Evolutionary conservation across 2,113 vertebrate genomes (phyloP), one percentile per base, ranked within the genome.

Genomic region (Barnardius zonarius): DNA sequence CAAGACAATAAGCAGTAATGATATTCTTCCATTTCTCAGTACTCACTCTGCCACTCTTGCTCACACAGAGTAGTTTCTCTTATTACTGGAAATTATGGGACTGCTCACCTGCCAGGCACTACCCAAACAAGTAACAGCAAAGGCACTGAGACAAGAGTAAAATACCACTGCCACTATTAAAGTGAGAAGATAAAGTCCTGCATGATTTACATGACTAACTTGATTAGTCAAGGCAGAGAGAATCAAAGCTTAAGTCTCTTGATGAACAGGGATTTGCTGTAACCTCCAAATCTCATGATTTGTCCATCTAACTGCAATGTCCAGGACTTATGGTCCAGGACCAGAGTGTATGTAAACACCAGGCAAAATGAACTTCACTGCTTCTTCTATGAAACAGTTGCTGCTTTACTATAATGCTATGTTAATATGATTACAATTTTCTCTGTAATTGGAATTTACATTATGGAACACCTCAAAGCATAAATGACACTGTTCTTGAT

Each of bases 401-500:
- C 41, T 78, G 31, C 59, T 90, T 81, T 48, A 59, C 28, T 87
- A 44, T 83, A 94, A 74, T 39, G 10, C 14, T 88, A 33, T 83
- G 75, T n/a, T 86, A 91, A 94, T 55, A 24, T 55, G 82, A 92
- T 62, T 94, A 84, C 85, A 91, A 79, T 94, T 88, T 93, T 85
- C 73, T 95, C 86, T 72, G 54, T 90, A 90, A 90, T 77, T 74
- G 64, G 63, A 86, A n/a, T 84, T 94, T 93, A 77, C 31, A n/a
- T 88, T 78, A 80, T 35, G 52, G 81, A 85, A 86, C 68, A 79
- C 88, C 76, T 93, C 59, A 93, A 90, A 91, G 86, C 82, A 89
- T 94, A 86, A 95, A 73, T 93, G 92, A 84, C 95, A 93, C 67
- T 63, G n/a, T 72, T 95, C 94, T 85, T 87, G 70, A 95, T 88